These are phyloP conservation scores for Eupsilia transversa DNA, from an alignment of 2,888 invertebrate genomes.

Conservation along the genomic window DNA sequence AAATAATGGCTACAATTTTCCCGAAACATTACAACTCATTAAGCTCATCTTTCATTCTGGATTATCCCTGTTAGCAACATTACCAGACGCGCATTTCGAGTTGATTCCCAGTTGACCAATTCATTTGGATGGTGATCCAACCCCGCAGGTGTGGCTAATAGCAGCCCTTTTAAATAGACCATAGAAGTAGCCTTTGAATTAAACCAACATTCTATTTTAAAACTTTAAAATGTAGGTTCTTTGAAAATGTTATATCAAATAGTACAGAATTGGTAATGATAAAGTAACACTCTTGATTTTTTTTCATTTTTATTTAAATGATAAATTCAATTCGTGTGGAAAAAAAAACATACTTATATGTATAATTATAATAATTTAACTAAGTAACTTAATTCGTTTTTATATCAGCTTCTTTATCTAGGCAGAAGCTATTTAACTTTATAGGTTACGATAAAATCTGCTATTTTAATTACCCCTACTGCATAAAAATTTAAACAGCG, in stretches of 20 bases:
- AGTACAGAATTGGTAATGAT: neutral
- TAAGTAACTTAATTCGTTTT: neutral
- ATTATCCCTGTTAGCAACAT: slow-evolving; percentile 27
- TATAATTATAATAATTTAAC: no score
- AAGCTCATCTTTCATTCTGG: slow-evolving; percentile 19
- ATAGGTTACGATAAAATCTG: slow-evolving; percentile 11
- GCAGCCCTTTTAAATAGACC: neutral
- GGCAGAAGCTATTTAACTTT: neutral
- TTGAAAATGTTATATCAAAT: no score
- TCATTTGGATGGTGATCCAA: slow-evolving; percentile 17
- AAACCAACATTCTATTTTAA: neutral
- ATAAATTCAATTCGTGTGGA: neutral
- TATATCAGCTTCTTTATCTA: slow-evolving; percentile 1
- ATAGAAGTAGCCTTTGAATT: slow-evolving; percentile 1
- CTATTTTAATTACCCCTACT: neutral
- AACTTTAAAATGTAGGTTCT: no score
- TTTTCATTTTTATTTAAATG: neutral
- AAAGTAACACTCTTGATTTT: neutral
- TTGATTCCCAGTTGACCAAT: slow-evolving; percentile 20
- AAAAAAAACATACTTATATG: neutral
- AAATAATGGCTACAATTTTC: slow-evolving; percentile 21
- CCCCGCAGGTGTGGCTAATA: neutral
- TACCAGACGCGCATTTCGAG: slow-evolving; percentile 4
- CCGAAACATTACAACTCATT: slow-evolving; percentile 36
- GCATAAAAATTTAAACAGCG: neutral